Evolutionary conservation across 2,797 vertebrate genomes (phyloP), one percentile per base, ranked within the genome.

Genomic region (Microchirus variegatus): DNA sequence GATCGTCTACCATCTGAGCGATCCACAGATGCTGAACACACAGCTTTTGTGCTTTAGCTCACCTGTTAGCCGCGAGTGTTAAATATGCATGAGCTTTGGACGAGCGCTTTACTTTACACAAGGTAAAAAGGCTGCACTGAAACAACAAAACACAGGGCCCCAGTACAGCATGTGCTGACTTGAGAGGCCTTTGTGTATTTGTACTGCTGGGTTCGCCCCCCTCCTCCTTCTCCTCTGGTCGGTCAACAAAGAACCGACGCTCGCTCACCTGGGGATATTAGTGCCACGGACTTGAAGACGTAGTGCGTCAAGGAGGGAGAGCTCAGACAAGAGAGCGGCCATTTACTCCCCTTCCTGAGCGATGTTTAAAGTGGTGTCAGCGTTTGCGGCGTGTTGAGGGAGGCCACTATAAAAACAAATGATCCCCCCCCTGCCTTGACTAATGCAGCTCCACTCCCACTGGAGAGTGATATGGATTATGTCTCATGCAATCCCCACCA

Each of bases 31-130:
- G 12, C 67, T 10, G 41, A 59, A 18, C 46, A 18, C 46, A 37
- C 54, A 71, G 63, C 61, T 56, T 56, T 40, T 63, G 59, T 45
- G 63, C 56, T 63, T 57, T 43, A 45, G 59, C 19, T 77, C 79
- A 80, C 80, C 70, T 75, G 78, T 66, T 82, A 48, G 73, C 67
- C 70, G 42, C 41, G 17, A 48, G 62, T 38, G 68, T 87, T 87
- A 86, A 85, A 87, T 73, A 88, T 82, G 73, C 71, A 87, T 73
- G 69, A 78, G 75, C 16, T 52, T 52, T 76, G 53, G 74, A 78
- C 50, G 3, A n/a, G 63, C 63, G 77, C 50, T n/a, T 59, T 59
- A 65, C 69, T 77, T 82, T 62, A 78, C 69, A 48, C n/a, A 70
- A 55, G 54, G 54, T 52, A 69, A 74, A 74, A 78, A 59, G 63